phyloP scores from a whole-genome alignment of 2,888 invertebrate species.

The Hydropsyche betteni region DNA sequence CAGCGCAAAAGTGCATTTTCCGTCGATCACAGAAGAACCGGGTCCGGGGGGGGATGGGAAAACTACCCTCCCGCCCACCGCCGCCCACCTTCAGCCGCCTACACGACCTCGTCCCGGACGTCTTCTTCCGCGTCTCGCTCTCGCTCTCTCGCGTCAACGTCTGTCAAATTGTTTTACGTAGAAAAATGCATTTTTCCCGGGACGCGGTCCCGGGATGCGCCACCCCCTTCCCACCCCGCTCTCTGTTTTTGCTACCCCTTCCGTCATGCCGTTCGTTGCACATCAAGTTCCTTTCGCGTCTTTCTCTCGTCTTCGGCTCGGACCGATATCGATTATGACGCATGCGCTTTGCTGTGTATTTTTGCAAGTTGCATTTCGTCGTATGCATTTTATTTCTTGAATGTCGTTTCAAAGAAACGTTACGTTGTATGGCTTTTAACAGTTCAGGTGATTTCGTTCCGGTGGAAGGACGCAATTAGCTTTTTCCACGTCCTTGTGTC shows the following conservation, averaged over 20 bases:
- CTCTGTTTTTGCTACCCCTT: no score
- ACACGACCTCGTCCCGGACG: constrained; percentile 15
- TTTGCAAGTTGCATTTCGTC: no score
- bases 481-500: constrained; percentile 45
- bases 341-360: no score
- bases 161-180: constrained; percentile 47
- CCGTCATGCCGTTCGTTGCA: no score
- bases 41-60: neutral
- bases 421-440: no score
- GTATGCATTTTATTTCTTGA: no score
- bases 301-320: no score
- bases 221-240: neutral
- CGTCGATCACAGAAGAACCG: constrained; percentile 8
- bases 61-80: neutral
- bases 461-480: constrained; percentile 47
- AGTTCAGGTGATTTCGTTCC: neutral
- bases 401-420: no score
- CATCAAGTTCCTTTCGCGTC: no score
- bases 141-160: constrained; percentile 44
- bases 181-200: constrained; percentile 38
- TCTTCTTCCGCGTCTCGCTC: constrained; percentile 35
- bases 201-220: constrained; percentile 1
- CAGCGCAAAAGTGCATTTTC: constrained; percentile 15
- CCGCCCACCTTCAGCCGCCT: neutral
- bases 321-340: no score